Percentiles rank a stretch among this genome's conserved stretches.
Evolutionary conservation across 2,797 vertebrate species (phyloP).

Genomic region (Gouania willdenowi): DNA sequence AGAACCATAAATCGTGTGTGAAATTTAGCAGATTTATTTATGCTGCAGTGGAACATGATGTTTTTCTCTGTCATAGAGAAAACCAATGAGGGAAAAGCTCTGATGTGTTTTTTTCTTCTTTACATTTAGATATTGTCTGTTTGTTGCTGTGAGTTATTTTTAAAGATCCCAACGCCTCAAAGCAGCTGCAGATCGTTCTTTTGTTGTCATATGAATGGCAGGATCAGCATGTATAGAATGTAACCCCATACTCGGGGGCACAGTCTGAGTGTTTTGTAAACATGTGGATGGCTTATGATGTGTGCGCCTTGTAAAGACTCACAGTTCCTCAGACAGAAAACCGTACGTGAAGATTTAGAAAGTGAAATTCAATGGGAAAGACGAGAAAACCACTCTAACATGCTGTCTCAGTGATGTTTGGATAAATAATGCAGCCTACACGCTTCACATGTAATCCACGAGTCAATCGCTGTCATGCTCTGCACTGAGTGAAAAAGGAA

Average conservation of each 20-base stretch:
- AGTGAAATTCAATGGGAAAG: conserved; percentile 20
- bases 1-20: conserved; percentile 13
- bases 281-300: not conserved
- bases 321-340: conserved; percentile 3
- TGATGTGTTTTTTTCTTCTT: not conserved
- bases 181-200: not conserved
- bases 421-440: conserved; percentile 64
- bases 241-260: not conserved
- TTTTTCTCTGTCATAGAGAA: conserved; percentile 1
- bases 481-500: conserved; percentile 32
- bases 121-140: not conserved
- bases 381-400: conserved; percentile 34
- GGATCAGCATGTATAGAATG: not conserved
- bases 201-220: not conserved
- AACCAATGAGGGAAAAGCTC: conserved; percentile 10
- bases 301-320: conserved; percentile 1
- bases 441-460: conserved; percentile 45
- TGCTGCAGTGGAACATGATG: not conserved
- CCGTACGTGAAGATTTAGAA: conserved; percentile 7
- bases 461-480: conserved; percentile 25
- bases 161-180: not conserved
- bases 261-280: not conserved
- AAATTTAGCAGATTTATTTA: conserved; percentile 17
- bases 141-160: conserved; percentile 2
- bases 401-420: conserved; percentile 57